These are phyloP conservation scores for Papilio xuthus DNA, from an alignment of 1,140 invertebrate species.

Conservation along the genomic window DNA sequence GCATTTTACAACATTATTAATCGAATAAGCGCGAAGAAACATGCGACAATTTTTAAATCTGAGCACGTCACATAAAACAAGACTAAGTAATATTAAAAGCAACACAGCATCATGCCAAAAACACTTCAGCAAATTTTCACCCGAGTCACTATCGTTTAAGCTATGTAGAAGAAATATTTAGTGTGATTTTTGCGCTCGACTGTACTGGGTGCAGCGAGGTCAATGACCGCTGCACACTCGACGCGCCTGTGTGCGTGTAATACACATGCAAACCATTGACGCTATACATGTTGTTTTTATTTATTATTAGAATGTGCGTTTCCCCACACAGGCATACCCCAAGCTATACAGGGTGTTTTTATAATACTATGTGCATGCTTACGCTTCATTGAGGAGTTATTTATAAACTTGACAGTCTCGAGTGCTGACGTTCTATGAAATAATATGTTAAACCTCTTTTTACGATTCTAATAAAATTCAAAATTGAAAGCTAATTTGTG, in stretches of 20 bases:
- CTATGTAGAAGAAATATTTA: conserved; percentile 37
- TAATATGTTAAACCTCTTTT: conserved; percentile 18
- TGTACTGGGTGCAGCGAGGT: conserved; percentile 38
- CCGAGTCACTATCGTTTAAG: conserved; percentile 22
- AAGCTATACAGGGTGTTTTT: no score
- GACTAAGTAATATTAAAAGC: conserved; percentile 30
- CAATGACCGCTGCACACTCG: conserved; percentile 33
- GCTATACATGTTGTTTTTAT: background rate
- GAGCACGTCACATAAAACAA: conserved; percentile 16
- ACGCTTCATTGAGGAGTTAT: background rate
- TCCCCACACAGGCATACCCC: background rate
- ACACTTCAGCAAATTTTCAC: conserved; percentile 37
- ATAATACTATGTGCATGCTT: background rate
- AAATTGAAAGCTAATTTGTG: background rate
- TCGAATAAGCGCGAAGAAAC: conserved; percentile 4
- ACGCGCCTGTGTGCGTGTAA: conserved; percentile 29
- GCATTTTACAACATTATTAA: conserved; percentile 10
- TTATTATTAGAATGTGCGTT: background rate
- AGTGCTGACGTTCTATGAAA: background rate
- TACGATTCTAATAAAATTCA: conserved; percentile 29
- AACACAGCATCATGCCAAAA: conserved; percentile 32
- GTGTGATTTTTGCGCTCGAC: conserved; percentile 35
- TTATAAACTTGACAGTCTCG: conserved; percentile 21
- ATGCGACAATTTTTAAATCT: conserved; percentile 30
- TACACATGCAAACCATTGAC: background rate